Evolutionary conservation across 2,888 invertebrate species (phyloP).

Genomic region (Calephelis perditalis): DNA sequence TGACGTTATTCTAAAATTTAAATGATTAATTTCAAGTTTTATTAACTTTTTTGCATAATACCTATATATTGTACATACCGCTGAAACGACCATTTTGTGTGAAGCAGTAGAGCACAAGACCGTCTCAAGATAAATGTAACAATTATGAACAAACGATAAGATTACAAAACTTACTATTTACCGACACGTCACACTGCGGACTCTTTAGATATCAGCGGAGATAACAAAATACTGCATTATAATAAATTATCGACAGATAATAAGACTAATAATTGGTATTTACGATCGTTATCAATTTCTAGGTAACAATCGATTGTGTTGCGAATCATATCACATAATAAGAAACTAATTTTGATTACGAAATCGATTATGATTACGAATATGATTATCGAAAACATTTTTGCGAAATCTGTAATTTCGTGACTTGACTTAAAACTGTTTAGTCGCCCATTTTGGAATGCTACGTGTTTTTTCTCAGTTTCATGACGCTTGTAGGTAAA

Average conservation of each 20-base stretch:
- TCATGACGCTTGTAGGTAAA: no score
- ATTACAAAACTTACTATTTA: slow-evolving; percentile 51
- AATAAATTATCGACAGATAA: slow-evolving; percentile 46
- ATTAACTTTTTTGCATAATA: no score
- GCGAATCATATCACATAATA: slow-evolving; percentile 6
- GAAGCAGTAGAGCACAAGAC: slow-evolving; percentile 24
- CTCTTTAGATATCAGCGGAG: slow-evolving; percentile 35
- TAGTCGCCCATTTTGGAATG: not conserved
- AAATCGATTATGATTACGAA: no score
- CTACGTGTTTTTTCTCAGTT: not conserved
- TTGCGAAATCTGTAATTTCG: not conserved
- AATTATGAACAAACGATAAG: slow-evolving; percentile 43
- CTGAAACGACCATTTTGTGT: slow-evolving; percentile 58
- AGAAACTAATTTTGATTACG: no score
- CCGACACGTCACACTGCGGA: slow-evolving; percentile 72
- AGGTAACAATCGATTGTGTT: slow-evolving; percentile 1
- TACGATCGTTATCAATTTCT: slow-evolving; percentile 12
- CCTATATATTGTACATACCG: slow-evolving; percentile 41
- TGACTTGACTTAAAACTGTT: no score
- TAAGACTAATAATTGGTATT: slow-evolving; percentile 7
- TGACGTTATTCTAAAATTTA: no score
- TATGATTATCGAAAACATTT: no score
- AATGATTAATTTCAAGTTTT: no score
- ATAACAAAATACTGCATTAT: slow-evolving; percentile 62
- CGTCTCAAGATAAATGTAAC: slow-evolving; percentile 28